Percentiles rank a stretch among this genome's conserved stretches.
phyloP scores from a whole-genome alignment of 2,888 invertebrate genomes.

The Metallyticus violacea region DNA sequence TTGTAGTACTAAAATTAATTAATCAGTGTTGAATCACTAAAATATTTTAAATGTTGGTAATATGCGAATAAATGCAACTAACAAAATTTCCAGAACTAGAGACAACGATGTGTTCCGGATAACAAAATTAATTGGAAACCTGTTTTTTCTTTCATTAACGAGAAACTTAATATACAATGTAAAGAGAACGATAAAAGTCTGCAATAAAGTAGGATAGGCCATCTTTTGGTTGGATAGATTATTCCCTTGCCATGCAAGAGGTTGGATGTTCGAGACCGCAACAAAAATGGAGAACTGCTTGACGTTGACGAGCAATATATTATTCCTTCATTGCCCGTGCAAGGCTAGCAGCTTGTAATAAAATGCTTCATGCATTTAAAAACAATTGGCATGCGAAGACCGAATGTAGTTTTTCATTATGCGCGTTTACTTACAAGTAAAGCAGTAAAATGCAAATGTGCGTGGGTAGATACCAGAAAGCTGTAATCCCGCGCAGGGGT shows the following conservation, averaged over 20 bases:
- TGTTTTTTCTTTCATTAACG: neutral
- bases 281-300: neutral
- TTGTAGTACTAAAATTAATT: no score
- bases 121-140: no score
- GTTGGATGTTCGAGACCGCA: neutral
- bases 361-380: neutral
- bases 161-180: neutral
- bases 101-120: no score
- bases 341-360: neutral
- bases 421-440: no score
- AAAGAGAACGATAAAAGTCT: neutral
- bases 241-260: neutral
- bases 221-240: neutral
- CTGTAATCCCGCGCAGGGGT: neutral
- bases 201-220: neutral
- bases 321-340: neutral
- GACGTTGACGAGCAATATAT: neutral
- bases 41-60: no score
- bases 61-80: no score
- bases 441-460: neutral
- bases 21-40: no score
- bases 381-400: neutral
- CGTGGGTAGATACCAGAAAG: neutral
- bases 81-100: no score
- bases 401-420: neutral